Evolutionary conservation across 2,888 invertebrate species (phyloP).

Genomic region (Gastracanthus pulcherrimus): DNA sequence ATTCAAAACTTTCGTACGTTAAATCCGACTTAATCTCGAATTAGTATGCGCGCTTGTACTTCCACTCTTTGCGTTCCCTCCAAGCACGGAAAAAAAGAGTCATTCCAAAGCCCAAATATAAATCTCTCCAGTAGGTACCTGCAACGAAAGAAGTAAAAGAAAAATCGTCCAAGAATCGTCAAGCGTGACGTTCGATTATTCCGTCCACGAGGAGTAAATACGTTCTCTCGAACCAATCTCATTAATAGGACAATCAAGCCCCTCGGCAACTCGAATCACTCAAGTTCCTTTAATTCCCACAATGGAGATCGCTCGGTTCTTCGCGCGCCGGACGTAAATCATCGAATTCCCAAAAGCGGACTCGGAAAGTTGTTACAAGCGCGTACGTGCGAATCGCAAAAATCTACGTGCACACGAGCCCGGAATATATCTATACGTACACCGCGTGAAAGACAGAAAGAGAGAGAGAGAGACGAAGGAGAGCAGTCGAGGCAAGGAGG

Average conservation of each 20-base stretch:
- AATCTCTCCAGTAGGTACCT: background rate
- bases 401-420: background rate
- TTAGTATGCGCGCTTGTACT: background rate
- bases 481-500: background rate
- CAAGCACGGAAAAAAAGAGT: background rate
- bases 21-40: background rate
- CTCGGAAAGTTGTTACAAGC: background rate
- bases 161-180: background rate
- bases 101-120: background rate
- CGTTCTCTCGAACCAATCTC: constrained; percentile 2
- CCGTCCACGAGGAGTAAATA: constrained; percentile 35
- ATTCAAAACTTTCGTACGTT: background rate
- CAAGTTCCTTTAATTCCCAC: background rate
- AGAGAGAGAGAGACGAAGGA: constrained; percentile 12
- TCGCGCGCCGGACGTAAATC: constrained; percentile 13
- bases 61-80: background rate
- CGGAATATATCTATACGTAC: background rate
- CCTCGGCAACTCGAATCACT: no score
- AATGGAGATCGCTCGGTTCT: background rate
- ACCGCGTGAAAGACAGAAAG: background rate
- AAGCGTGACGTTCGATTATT: constrained; percentile 23
- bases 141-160: background rate
- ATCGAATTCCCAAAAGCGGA: constrained; percentile 8
- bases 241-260: constrained; percentile 39
- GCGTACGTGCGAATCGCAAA: constrained; percentile 30